These are phyloP conservation scores for Enteromius paludinosus DNA, from an alignment of 2,797 vertebrate genomes.

Conservation along the genomic window DNA sequence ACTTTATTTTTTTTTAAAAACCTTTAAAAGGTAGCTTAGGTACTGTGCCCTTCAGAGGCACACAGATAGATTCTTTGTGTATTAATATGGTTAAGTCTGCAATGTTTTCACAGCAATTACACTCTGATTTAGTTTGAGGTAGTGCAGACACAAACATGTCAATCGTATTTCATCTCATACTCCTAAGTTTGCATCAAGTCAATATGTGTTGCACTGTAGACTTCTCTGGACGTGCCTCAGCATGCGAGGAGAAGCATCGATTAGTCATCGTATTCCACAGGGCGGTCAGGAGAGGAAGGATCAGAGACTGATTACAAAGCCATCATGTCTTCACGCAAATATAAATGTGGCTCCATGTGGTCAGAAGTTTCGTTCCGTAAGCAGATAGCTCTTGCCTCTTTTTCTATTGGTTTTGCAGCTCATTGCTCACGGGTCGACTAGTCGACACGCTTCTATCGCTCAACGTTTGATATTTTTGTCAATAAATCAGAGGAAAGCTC, in stretches of 20 bases:
- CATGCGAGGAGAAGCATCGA: conserved; percentile 68
- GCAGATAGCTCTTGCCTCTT: conserved; percentile 72
- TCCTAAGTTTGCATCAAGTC: conserved; percentile 56
- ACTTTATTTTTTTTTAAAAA: background rate
- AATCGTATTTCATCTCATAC: conserved; percentile 15
- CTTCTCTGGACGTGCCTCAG: conserved; percentile 60
- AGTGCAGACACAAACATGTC: conserved; percentile 30
- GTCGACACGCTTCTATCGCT: conserved; percentile 72
- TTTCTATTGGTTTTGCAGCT: conserved; percentile 74
- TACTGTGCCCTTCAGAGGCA: background rate
- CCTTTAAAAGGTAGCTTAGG: background rate
- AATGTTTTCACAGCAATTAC: conserved; percentile 15
- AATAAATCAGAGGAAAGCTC: conserved; percentile 78
- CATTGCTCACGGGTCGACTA: conserved; percentile 77
- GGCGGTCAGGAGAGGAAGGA: conserved; percentile 53
- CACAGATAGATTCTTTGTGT: background rate
- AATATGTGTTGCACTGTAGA: conserved; percentile 60
- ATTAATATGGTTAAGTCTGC: conserved; percentile 7
- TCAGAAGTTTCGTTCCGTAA: conserved; percentile 64
- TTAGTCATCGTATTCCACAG: conserved; percentile 70
- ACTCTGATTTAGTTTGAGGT: conserved; percentile 24
- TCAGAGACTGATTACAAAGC: conserved; percentile 67
- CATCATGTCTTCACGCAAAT: conserved; percentile 65
- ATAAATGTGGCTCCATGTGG: conserved; percentile 66
- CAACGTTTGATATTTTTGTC: conserved; percentile 79